phyloP scores from a whole-genome alignment of 1,140 invertebrate species.

The Drosophila busckii region DNA sequence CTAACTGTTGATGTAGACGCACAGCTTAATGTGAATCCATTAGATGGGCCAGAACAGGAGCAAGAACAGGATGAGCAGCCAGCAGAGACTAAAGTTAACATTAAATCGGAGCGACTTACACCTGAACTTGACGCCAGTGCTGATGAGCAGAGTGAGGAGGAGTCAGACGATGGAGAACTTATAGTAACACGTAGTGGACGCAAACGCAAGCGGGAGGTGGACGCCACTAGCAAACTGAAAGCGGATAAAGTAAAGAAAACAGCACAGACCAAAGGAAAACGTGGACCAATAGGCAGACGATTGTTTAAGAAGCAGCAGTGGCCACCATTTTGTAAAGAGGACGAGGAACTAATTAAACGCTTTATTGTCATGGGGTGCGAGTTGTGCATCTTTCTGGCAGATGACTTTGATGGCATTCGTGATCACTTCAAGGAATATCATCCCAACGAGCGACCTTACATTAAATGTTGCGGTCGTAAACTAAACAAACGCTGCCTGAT shows the following conservation, averaged over 20 bases:
- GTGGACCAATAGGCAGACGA: constrained; percentile 26
- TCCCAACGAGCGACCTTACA: constrained; percentile 48
- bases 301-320: constrained; percentile 52
- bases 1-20: constrained; percentile 35
- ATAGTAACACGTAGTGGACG: constrained; percentile 57
- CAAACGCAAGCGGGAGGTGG: constrained; percentile 42
- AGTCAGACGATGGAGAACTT: constrained; percentile 35
- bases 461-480: constrained; percentile 67
- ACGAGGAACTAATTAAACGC: constrained; percentile 65
- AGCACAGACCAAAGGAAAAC: constrained; percentile 29
- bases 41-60: constrained; percentile 51
- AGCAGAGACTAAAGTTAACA: constrained; percentile 38
- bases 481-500: constrained; percentile 60
- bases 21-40: constrained; percentile 52
- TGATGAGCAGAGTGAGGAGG: constrained; percentile 20
- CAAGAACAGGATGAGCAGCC: constrained; percentile 8
- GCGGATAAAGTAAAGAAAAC: constrained; percentile 26
- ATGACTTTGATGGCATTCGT: constrained; percentile 59
- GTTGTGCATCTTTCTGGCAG: constrained; percentile 62
- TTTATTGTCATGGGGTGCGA: constrained; percentile 74
- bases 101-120: constrained; percentile 46
- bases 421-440: constrained; percentile 66
- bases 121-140: constrained; percentile 27
- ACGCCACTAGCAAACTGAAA: constrained; percentile 14
- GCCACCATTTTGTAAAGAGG: constrained; percentile 61